Percentiles rank a stretch among this genome's conserved stretches.
These are phyloP conservation scores for Drosophila ogumai DNA, from an alignment of 1,140 invertebrate species.

Conservation along the genomic window DNA sequence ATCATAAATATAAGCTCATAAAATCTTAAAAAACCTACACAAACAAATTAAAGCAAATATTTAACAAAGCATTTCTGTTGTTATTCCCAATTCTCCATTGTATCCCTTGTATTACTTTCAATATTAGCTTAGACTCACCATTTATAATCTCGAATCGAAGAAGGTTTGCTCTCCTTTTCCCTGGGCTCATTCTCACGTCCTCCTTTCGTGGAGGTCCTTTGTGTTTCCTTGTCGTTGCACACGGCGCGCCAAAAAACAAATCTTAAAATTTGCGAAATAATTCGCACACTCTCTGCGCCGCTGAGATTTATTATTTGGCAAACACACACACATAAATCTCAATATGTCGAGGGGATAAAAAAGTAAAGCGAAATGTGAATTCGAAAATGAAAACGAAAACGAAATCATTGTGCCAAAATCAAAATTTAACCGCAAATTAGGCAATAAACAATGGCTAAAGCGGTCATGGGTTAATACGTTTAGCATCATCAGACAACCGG, in stretches of 20 bases:
- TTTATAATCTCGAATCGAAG: neutral
- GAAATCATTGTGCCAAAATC: slow-evolving; percentile 70
- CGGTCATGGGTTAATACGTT: slow-evolving; percentile 81
- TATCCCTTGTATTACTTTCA: too few relatives aligned
- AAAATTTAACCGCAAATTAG: slow-evolving; percentile 78
- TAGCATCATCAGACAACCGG: slow-evolving; percentile 63
- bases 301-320: slow-evolving; percentile 63
- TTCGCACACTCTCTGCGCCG: slow-evolving; percentile 59
- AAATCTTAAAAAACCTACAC: neutral
- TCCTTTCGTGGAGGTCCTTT: slow-evolving; percentile 16
- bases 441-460: slow-evolving; percentile 78
- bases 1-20: neutral
- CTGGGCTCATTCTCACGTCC: slow-evolving; percentile 32
- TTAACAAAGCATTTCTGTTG: neutral
- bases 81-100: neutral
- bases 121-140: neutral
- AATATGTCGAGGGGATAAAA: slow-evolving; percentile 55
- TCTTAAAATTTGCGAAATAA: slow-evolving; percentile 16
- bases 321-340: slow-evolving; percentile 71
- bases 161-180: slow-evolving; percentile 8
- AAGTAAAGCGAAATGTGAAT: slow-evolving; percentile 2
- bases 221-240: slow-evolving; percentile 58
- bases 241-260: slow-evolving; percentile 48
- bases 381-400: slow-evolving; percentile 45
- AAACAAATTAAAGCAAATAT: neutral